phyloP scores from a whole-genome alignment of 2,888 invertebrate species.

The Pyrochroa serraticornis region DNA sequence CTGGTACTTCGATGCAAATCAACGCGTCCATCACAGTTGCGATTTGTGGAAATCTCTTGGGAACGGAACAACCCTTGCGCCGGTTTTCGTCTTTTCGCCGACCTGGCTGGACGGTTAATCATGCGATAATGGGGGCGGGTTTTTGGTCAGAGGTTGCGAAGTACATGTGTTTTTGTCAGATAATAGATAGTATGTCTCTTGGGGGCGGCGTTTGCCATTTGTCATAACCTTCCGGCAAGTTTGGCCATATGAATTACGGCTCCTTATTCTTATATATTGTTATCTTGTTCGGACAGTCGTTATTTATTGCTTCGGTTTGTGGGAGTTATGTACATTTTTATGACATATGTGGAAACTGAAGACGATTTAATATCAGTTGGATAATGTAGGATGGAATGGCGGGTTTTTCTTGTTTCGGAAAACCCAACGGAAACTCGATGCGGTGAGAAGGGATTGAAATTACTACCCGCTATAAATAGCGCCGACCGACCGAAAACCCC shows the following conservation, averaged over 20 bases:
- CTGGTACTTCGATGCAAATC: conserved; percentile 2
- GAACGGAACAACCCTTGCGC: neutral
- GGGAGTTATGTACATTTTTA: conserved; percentile 26
- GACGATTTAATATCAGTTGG: neutral
- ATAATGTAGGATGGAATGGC: too few species aligned
- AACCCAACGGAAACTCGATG: too few species aligned
- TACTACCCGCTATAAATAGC: too few species aligned
- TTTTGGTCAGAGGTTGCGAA: conserved; percentile 51
- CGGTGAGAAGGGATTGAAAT: too few species aligned
- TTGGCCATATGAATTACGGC: conserved; percentile 43
- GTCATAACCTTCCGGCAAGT: conserved; percentile 51
- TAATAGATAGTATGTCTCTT: conserved; percentile 58
- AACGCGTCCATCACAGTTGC: neutral
- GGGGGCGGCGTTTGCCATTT: conserved; percentile 52
- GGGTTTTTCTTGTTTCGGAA: too few species aligned
- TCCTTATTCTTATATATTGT: conserved; percentile 40
- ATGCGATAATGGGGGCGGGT: conserved; percentile 45
- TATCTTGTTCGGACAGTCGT: conserved; percentile 40
- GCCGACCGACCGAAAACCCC: too few species aligned
- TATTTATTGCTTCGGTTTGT: conserved; percentile 40
- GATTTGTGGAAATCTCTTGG: neutral
- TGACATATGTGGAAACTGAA: conserved; percentile 12
- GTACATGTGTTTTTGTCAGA: conserved; percentile 59
- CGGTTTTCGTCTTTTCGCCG: neutral
- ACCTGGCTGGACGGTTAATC: conserved; percentile 16